phyloP scores from a whole-genome alignment of 1,140 invertebrate genomes.

The Diorhabda elongata region DNA sequence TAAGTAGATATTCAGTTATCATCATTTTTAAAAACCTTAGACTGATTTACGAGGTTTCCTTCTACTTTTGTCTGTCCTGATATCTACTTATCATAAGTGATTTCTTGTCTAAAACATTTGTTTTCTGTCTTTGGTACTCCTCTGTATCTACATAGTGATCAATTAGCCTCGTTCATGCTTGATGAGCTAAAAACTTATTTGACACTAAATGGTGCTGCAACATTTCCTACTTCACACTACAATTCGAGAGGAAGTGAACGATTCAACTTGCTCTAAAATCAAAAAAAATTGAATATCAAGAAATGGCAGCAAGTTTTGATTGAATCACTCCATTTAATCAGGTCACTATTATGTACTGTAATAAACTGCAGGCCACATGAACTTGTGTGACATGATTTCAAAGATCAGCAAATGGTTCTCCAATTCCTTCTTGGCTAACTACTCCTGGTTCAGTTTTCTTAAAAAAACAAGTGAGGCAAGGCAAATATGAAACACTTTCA shows the following conservation, averaged over 20 bases:
- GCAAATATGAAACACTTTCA: neutral
- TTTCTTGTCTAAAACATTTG: neutral
- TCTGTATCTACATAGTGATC: neutral
- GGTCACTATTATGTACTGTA: neutral
- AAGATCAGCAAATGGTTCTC: neutral
- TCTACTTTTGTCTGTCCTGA: neutral
- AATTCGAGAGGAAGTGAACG: neutral
- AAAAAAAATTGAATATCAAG: neutral
- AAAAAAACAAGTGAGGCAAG: neutral
- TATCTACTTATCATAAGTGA: neutral
- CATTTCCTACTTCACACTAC: neutral
- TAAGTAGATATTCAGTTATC: slow-evolving; percentile 36
- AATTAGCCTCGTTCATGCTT: neutral
- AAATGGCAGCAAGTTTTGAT: neutral
- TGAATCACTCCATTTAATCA: neutral
- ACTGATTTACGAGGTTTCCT: neutral
- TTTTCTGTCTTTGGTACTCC: neutral
- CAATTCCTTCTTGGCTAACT: neutral
- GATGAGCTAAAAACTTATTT: neutral
- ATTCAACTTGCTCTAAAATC: slow-evolving; percentile 3
- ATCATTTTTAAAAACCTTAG: neutral
- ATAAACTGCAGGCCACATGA: neutral
- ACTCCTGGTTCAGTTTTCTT: neutral
- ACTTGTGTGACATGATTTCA: neutral
- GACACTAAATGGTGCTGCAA: neutral